phyloP scores from a whole-genome alignment of 1,140 invertebrate genomes.

The Drosophila watanabei region DNA sequence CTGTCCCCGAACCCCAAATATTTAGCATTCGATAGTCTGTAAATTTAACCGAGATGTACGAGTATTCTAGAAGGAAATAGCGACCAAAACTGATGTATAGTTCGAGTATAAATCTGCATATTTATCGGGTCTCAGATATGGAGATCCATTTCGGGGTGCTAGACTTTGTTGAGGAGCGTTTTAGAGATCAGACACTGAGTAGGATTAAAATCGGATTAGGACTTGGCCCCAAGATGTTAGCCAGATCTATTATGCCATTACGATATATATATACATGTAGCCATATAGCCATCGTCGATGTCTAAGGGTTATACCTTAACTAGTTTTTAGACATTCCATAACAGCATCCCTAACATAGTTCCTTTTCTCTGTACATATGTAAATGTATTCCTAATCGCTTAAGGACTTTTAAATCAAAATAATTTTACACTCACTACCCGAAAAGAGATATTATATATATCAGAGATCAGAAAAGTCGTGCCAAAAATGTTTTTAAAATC shows the following conservation, averaged over 20 bases:
- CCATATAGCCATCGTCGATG: conserved; percentile 28
- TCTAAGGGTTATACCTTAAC: conserved; percentile 26
- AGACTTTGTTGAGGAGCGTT: conserved; percentile 25
- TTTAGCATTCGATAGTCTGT: conserved; percentile 48
- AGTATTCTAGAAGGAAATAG: conserved; percentile 41
- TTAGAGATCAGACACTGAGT: conserved; percentile 54
- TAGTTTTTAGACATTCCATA: conserved; percentile 36
- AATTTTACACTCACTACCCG: conserved; percentile 46
- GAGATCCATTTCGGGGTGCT: conserved; percentile 42
- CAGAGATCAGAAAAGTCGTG: conserved; percentile 34
- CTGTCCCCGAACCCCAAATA: conserved; percentile 27
- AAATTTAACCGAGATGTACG: conserved; percentile 9
- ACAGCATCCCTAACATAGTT: conserved; percentile 40
- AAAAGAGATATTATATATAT: conserved; percentile 13
- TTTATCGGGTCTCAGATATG: conserved; percentile 9
- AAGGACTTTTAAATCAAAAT: conserved; percentile 56
- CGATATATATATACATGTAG: conserved; percentile 1
- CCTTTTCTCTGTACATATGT: conserved; percentile 64
- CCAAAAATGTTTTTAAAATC: conserved; percentile 69
- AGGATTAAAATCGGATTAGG: conserved; percentile 28
- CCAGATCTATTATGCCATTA: conserved; percentile 33
- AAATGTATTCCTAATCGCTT: conserved; percentile 50
- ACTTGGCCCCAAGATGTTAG: conserved; percentile 13
- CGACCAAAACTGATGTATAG: conserved; percentile 76
- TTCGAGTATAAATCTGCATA: conserved; percentile 34